phyloP scores from a whole-genome alignment of 2,797 vertebrate genomes.

The Serranus cabrilla region DNA sequence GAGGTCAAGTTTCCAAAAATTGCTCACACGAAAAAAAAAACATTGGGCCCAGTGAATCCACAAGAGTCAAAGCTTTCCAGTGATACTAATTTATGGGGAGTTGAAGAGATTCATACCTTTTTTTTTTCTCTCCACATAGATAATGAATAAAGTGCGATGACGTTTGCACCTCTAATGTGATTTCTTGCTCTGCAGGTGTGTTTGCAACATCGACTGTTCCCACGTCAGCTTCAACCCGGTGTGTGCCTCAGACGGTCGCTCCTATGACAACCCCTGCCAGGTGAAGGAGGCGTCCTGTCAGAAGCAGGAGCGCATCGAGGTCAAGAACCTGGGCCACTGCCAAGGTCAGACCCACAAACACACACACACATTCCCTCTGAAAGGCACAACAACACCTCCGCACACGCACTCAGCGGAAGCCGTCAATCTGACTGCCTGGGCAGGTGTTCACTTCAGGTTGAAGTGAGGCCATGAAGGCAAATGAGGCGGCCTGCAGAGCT shows the following conservation, averaged over 20 bases:
- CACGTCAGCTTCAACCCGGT: conserved; percentile 99
- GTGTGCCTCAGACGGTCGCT: conserved; percentile 98
- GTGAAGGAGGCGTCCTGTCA: conserved; percentile 99
- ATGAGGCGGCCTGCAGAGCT: conserved; percentile 44
- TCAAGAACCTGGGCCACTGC: conserved; percentile 99
- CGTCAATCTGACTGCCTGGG: conserved; percentile 33
- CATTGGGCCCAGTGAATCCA: too few species aligned
- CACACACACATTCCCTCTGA: conserved; percentile 15
- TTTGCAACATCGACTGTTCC: conserved; percentile 99
- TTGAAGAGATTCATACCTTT: neutral
- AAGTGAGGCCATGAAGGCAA: conserved; percentile 34
- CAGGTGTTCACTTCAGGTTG: conserved; percentile 47
- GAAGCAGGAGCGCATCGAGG: conserved; percentile 99
- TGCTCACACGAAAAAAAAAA: too few species aligned
- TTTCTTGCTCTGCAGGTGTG: conserved; percentile 89
- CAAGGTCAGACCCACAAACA: conserved; percentile 89
- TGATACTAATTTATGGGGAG: too few species aligned
- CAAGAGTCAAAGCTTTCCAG: too few species aligned
- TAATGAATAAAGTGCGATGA: neutral
- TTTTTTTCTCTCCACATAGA: conserved; percentile 18
- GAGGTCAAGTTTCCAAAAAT: too few species aligned
- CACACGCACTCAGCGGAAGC: conserved; percentile 15
- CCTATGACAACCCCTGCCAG: conserved; percentile 99
- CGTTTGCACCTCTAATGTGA: neutral
- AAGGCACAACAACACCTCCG: conserved; percentile 9